Conservation (phyloP, 2,113 vertebrate species). For the Leuciscus idus region DNA sequence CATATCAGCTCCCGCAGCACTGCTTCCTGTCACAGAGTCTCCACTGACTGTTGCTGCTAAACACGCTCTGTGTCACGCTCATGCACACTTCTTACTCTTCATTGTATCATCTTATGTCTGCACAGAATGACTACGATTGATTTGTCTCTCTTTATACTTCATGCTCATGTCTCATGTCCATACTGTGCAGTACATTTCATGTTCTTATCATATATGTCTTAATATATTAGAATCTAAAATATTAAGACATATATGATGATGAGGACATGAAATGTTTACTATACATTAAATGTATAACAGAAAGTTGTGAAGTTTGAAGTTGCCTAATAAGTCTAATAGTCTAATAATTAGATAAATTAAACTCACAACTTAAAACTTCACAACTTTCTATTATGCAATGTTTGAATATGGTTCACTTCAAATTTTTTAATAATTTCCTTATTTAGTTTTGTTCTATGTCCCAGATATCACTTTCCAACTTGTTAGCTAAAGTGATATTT, state of each 20-base stretch:
- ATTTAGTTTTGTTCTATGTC: background rate
- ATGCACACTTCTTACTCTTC: background rate
- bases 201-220: background rate
- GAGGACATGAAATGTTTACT: no score
- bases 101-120: background rate
- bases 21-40: slow-evolving; percentile 58
- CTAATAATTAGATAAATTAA: no score
- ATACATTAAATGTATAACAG: no score
- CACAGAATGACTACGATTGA: background rate
- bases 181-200: background rate
- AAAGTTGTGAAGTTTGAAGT: no score
- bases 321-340: no score
- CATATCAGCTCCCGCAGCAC: slow-evolving; percentile 62
- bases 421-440: background rate
- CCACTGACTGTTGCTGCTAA: slow-evolving; percentile 11
- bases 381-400: no score
- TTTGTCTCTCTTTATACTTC: background rate
- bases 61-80: background rate
- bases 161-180: background rate
- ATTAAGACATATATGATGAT: no score
- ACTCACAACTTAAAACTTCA: no score
- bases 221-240: no score
- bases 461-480: background rate
- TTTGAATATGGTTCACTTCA: background rate
- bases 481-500: background rate